Conservation (phyloP, 2,113 vertebrate species). For the Cephalophus harveyi region DNA sequence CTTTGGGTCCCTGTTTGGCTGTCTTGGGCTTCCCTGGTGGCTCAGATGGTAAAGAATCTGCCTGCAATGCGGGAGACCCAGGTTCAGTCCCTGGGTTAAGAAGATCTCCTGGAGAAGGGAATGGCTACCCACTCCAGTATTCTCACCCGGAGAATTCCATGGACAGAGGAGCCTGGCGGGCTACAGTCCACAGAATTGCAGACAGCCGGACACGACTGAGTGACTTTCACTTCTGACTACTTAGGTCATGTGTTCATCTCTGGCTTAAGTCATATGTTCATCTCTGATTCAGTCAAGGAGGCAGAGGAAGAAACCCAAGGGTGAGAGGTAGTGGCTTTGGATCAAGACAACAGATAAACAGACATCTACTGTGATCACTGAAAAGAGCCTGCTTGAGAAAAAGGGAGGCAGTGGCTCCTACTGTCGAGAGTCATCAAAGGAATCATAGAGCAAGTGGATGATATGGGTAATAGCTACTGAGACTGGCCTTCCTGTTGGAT, state of each 20-base stretch:
- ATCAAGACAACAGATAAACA: background rate
- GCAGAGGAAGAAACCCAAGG: background rate
- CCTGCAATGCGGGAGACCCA: background rate
- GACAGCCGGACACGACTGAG: background rate
- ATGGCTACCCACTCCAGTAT: background rate
- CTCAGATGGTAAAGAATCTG: background rate
- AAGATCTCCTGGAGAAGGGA: background rate
- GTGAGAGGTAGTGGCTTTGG: background rate
- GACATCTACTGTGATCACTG: too few relatives aligned
- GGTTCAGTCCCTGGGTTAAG: background rate
- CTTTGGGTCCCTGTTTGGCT: background rate
- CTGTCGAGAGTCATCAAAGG: background rate
- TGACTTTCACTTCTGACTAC: background rate
- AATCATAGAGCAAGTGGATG: background rate
- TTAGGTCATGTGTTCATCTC: background rate
- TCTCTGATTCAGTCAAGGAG: background rate
- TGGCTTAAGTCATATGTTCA: background rate
- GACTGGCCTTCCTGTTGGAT: background rate
- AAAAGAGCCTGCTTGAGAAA: background rate
- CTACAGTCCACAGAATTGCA: background rate
- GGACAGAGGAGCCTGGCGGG: background rate
- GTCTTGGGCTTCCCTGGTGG: background rate
- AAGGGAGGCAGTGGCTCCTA: background rate
- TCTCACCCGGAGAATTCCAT: background rate
- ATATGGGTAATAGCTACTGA: background rate